phyloP scores from a whole-genome alignment of 2,888 invertebrate genomes.

The Linnaemya tessellans region DNA sequence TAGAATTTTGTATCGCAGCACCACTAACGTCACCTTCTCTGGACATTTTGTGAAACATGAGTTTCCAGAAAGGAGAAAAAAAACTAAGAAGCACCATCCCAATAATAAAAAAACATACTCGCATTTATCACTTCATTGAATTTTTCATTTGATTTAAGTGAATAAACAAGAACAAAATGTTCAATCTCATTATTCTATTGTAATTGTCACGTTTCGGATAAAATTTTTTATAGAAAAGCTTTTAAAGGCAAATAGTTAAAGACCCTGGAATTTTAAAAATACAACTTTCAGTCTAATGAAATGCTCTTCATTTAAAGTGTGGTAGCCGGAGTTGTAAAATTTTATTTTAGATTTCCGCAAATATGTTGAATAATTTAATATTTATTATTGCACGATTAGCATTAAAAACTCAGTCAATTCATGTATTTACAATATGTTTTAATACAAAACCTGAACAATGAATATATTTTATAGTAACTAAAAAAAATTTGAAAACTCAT shows the following conservation, averaged over 20 bases:
- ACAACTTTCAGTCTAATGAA: neutral
- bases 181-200: neutral
- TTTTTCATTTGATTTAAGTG: neutral
- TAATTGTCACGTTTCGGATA: neutral
- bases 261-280: neutral
- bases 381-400: no score
- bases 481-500: no score
- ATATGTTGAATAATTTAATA: no score
- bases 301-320: neutral
- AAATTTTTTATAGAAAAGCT: neutral
- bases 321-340: no score
- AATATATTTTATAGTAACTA: no score
- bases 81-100: neutral
- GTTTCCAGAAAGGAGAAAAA: neutral
- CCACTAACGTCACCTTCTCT: neutral
- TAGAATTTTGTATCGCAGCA: neutral
- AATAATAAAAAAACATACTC: no score
- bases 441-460: no score
- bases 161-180: neutral
- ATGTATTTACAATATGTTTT: no score
- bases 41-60: conserved; percentile 12
- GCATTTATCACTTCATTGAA: neutral
- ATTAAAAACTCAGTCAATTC: no score
- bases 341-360: no score
- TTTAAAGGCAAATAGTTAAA: no score